These are phyloP conservation scores for Torymus auratus DNA, from an alignment of 2,888 invertebrate species.

Conservation along the genomic window DNA sequence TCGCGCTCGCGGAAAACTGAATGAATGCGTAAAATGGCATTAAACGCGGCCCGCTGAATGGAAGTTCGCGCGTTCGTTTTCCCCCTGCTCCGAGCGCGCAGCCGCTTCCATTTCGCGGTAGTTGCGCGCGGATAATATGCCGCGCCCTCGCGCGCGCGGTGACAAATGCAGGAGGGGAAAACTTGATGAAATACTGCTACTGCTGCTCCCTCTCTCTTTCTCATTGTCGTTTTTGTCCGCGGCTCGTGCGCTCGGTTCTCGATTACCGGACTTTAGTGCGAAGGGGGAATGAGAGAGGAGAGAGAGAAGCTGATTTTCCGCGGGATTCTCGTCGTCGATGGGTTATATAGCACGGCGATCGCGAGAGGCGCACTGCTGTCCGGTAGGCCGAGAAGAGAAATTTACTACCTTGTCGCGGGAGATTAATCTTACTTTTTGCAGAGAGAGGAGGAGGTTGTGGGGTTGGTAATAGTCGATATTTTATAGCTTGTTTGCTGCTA, in stretches of 20 bases:
- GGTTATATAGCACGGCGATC: too few relatives aligned
- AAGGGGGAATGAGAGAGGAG: too few relatives aligned
- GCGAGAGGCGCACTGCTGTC: background rate
- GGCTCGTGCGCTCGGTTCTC: too few relatives aligned
- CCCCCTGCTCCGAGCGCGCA: background rate
- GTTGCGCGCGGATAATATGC: slow-evolving; percentile 45
- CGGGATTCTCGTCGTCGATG: too few relatives aligned
- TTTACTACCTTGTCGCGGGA: background rate
- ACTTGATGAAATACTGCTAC: slow-evolving; percentile 50
- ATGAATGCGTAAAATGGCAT: slow-evolving; percentile 46
- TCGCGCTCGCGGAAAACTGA: slow-evolving; percentile 9
- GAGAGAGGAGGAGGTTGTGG: too few relatives aligned
- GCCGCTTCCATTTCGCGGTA: slow-evolving; percentile 46
- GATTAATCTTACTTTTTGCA: background rate
- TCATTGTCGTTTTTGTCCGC: too few relatives aligned
- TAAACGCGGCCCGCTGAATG: slow-evolving; percentile 27
- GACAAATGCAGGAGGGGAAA: slow-evolving; percentile 46
- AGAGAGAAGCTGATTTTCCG: too few relatives aligned
- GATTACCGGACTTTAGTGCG: too few relatives aligned
- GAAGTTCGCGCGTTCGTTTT: slow-evolving; percentile 1
- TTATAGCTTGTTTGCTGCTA: too few relatives aligned
- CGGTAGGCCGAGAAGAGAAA: background rate
- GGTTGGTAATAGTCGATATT: too few relatives aligned
- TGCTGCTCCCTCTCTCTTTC: too few relatives aligned
- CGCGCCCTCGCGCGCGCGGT: slow-evolving; percentile 11